phyloP scores from a whole-genome alignment of 2,888 invertebrate genomes.

The Synanthedon vespiformis region DNA sequence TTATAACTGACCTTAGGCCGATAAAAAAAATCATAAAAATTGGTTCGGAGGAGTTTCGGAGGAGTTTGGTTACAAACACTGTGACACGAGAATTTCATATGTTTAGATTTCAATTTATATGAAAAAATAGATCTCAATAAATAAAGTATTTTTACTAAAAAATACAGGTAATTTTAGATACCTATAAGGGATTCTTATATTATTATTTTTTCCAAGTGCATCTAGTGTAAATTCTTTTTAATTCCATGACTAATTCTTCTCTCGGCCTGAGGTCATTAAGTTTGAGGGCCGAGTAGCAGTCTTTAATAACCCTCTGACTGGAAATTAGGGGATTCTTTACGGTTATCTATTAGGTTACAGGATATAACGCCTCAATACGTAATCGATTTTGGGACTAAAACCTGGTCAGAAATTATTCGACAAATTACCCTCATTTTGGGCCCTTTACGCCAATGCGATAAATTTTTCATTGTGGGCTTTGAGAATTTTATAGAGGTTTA shows the following conservation, averaged over 20 bases:
- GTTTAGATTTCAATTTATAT: too few relatives aligned
- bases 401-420: neutral
- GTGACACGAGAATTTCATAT: too few relatives aligned
- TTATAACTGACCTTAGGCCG: too few relatives aligned
- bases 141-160: too few relatives aligned
- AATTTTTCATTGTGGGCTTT: neutral
- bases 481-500: too few relatives aligned
- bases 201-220: neutral
- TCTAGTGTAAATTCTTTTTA: neutral
- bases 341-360: conserved; percentile 23
- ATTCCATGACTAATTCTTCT: conserved; percentile 17
- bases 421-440: neutral
- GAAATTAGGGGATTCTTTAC: conserved; percentile 32
- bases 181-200: too few relatives aligned
- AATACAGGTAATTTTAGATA: too few relatives aligned
- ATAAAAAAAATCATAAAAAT: too few relatives aligned
- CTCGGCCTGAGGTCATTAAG: conserved; percentile 27
- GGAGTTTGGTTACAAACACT: too few relatives aligned
- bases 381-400: neutral
- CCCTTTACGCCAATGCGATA: neutral
- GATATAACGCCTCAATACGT: neutral
- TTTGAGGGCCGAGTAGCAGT: conserved; percentile 29
- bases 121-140: too few relatives aligned
- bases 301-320: conserved; percentile 29
- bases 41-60: too few relatives aligned